These are phyloP conservation scores for Cacoxenus indagator DNA, from an alignment of 2,888 invertebrate species.

Conservation along the genomic window DNA sequence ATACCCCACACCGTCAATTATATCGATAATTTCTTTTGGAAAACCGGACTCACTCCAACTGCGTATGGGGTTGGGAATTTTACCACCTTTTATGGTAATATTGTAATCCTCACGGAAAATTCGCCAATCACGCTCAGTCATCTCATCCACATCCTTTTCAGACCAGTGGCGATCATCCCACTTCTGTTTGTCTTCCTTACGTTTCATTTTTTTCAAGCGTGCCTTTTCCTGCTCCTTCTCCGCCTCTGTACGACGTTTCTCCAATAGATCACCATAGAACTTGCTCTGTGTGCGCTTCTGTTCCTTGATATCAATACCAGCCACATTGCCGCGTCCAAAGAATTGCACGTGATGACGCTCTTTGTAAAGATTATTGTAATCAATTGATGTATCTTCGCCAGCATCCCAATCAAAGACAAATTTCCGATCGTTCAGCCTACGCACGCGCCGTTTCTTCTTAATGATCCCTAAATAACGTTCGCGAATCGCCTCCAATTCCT, in stretches of 20 bases:
- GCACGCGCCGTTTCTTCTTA: slow-evolving; percentile 92
- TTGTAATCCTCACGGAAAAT: slow-evolving; percentile 99
- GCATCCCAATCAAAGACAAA: slow-evolving; percentile 99
- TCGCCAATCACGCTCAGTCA: slow-evolving; percentile 99
- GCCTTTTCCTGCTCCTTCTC: slow-evolving; percentile 97
- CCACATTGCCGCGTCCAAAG: slow-evolving; percentile 97
- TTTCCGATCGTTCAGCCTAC: slow-evolving; percentile 96
- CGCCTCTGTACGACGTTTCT: slow-evolving; percentile 93
- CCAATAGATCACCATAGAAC: slow-evolving; percentile 96
- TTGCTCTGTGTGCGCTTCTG: slow-evolving; percentile 95
- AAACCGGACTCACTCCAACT: slow-evolving; percentile 95
- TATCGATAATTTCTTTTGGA: slow-evolving; percentile 90
- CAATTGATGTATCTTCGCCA: slow-evolving; percentile 96
- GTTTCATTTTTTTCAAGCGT: slow-evolving; percentile 90
- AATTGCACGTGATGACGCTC: slow-evolving; percentile 98
- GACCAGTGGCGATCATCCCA: slow-evolving; percentile 99
- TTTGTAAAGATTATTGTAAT: slow-evolving; percentile 97
- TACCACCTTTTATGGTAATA: slow-evolving; percentile 97
- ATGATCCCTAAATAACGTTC: slow-evolving; percentile 94
- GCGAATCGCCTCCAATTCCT: slow-evolving; percentile 94
- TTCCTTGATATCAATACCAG: slow-evolving; percentile 97
- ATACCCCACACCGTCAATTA: slow-evolving; percentile 95
- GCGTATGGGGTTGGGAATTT: slow-evolving; percentile 95
- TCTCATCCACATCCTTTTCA: slow-evolving; percentile 92
- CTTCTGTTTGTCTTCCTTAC: slow-evolving; percentile 97